These are phyloP conservation scores for Yponomeuta cagnagella DNA, from an alignment of 2,888 invertebrate genomes.

Conservation along the genomic window DNA sequence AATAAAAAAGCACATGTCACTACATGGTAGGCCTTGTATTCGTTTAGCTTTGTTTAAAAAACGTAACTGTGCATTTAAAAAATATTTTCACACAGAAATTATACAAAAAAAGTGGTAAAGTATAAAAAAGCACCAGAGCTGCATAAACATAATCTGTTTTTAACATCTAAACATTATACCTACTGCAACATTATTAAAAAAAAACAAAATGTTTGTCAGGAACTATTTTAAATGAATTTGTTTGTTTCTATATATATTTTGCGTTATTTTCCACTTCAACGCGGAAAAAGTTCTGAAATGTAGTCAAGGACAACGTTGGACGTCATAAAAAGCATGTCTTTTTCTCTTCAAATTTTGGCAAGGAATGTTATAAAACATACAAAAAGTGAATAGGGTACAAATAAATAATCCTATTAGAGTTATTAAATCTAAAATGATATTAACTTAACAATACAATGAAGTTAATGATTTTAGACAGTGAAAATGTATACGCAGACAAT, in stretches of 20 bases:
- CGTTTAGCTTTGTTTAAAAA: neutral
- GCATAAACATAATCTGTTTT: neutral
- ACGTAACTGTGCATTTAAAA: neutral
- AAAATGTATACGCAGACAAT: neutral
- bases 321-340: too few species aligned
- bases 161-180: neutral
- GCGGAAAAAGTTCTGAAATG: too few species aligned
- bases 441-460: slow-evolving; percentile 49
- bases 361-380: neutral
- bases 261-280: too few species aligned
- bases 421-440: slow-evolving; percentile 45
- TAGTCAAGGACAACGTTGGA: too few species aligned
- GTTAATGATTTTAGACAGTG: slow-evolving; percentile 55
- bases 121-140: neutral
- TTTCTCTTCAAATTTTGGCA: neutral
- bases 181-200: slow-evolving; percentile 2
- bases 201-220: slow-evolving; percentile 18
- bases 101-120: neutral
- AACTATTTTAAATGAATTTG: slow-evolving; percentile 19
- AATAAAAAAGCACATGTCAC: slow-evolving; percentile 6
- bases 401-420: too few species aligned
- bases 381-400: neutral
- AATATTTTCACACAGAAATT: neutral
- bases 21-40: neutral
- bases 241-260: too few species aligned